Evolutionary conservation across 37 sponge, comb jelly and placozoan genomes (phyloP).

Genomic region (Beroe forskalii): DNA sequence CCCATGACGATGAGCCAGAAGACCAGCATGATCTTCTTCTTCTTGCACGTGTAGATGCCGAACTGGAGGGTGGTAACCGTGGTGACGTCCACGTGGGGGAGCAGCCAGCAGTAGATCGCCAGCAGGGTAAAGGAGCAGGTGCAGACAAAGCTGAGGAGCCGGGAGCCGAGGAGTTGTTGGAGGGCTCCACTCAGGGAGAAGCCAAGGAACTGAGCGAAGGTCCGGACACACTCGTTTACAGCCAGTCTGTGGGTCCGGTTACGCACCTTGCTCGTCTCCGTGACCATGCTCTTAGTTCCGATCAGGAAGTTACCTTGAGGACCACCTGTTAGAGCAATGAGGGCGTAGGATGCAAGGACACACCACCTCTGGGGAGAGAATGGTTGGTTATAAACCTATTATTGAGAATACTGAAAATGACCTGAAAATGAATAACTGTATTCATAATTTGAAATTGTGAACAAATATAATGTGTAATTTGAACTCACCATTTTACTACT

Average conservation of each 20-base stretch:
- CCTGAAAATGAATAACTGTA: too few relatives aligned
- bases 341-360: background rate
- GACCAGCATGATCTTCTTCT: background rate
- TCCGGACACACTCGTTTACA: background rate
- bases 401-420: too few relatives aligned
- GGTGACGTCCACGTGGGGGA: background rate
- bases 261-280: background rate
- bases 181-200: constrained; percentile 39
- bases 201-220: constrained; percentile 5
- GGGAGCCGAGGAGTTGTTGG: background rate
- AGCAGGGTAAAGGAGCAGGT: background rate
- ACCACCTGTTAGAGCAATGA: background rate
- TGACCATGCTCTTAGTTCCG: constrained; percentile 20
- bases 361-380: constrained; percentile 27
- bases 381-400: too few relatives aligned
- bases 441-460: too few relatives aligned
- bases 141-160: background rate
- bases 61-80: background rate
- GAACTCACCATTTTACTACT: background rate
- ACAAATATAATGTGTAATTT: too few relatives aligned
- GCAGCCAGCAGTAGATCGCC: background rate
- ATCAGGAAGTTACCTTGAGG: background rate
- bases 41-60: background rate
- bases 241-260: background rate
- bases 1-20: background rate